phyloP scores from a whole-genome alignment of 2,113 vertebrate genomes.

The Gallinago paraguaiae region DNA sequence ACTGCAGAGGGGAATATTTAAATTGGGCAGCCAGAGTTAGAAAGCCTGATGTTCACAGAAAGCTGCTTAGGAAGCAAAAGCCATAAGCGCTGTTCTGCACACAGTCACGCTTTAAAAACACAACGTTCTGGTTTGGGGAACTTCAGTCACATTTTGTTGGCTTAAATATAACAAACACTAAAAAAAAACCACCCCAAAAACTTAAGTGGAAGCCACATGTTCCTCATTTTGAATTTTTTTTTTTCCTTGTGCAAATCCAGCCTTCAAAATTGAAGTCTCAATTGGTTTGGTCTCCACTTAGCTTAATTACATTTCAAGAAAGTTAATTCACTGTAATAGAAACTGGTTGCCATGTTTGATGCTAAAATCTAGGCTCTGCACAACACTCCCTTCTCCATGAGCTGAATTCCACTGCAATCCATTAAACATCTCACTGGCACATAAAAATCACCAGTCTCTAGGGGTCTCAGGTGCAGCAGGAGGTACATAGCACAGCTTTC shows the following conservation, averaged over 20 bases:
- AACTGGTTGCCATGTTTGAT: not conserved
- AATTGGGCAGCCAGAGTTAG: not conserved
- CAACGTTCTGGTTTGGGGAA: not conserved
- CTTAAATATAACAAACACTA: not conserved
- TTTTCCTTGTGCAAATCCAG: not conserved
- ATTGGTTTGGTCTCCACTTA: not conserved
- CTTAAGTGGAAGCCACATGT: not conserved
- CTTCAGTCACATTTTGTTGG: not conserved
- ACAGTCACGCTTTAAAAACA: not conserved
- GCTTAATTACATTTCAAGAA: not conserved
- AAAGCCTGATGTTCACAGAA: not conserved
- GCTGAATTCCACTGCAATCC: not conserved
- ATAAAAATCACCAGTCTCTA: not conserved
- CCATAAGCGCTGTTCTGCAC: not conserved
- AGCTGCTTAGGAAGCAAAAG: constrained; percentile 22
- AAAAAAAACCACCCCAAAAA: not conserved
- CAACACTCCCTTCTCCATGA: not conserved
- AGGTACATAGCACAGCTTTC: not conserved
- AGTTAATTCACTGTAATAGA: not conserved
- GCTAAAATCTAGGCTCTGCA: not conserved
- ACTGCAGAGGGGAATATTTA: not conserved
- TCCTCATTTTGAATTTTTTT: not conserved
- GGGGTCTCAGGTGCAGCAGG: not conserved
- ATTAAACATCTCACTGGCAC: not conserved
- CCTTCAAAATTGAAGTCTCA: not conserved